Evolutionary conservation across 2,797 vertebrate genomes (phyloP).

Genomic region (Diplodus sargus): DNA sequence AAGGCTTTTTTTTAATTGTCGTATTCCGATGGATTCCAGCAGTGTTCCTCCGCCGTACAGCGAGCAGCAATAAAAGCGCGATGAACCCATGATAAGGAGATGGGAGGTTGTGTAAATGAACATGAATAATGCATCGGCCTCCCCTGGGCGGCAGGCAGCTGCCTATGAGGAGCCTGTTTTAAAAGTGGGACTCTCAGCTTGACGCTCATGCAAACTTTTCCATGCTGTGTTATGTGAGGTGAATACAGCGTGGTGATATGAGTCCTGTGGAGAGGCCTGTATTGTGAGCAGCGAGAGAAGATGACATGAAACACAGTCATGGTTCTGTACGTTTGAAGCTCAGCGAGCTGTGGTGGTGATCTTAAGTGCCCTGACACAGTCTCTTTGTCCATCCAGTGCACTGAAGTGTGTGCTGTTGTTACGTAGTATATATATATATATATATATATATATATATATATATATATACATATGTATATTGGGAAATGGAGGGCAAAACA

Average conservation of each 20-base stretch:
- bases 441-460: too few relatives aligned
- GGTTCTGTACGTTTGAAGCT: slow-evolving; percentile 29
- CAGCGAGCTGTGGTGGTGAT: slow-evolving; percentile 8
- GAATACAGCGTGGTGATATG: slow-evolving; percentile 48
- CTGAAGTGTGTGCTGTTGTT: not conserved
- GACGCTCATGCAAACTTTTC: slow-evolving; percentile 50
- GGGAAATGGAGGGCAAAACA: not conserved
- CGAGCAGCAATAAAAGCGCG: slow-evolving; percentile 28
- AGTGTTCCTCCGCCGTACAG: slow-evolving; percentile 26
- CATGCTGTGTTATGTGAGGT: slow-evolving; percentile 65
- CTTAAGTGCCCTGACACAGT: not conserved
- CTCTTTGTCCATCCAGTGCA: not conserved
- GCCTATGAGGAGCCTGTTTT: slow-evolving; percentile 63
- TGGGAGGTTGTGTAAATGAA: slow-evolving; percentile 70
- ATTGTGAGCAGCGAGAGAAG: slow-evolving; percentile 27
- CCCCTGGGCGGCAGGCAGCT: slow-evolving; percentile 63
- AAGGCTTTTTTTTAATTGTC: not conserved
- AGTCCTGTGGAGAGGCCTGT: slow-evolving; percentile 36
- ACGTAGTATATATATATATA: too few relatives aligned
- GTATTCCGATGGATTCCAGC: slow-evolving; percentile 11
- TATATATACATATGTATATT: not conserved
- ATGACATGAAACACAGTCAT: slow-evolving; percentile 10
- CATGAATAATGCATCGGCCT: slow-evolving; percentile 70
- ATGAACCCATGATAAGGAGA: slow-evolving; percentile 63
- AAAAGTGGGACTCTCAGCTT: slow-evolving; percentile 58